Percentiles rank a stretch among this genome's conserved stretches.
Evolutionary conservation across 2,797 vertebrate genomes (phyloP).

Genomic region (Thalassophryne amazonica): DNA sequence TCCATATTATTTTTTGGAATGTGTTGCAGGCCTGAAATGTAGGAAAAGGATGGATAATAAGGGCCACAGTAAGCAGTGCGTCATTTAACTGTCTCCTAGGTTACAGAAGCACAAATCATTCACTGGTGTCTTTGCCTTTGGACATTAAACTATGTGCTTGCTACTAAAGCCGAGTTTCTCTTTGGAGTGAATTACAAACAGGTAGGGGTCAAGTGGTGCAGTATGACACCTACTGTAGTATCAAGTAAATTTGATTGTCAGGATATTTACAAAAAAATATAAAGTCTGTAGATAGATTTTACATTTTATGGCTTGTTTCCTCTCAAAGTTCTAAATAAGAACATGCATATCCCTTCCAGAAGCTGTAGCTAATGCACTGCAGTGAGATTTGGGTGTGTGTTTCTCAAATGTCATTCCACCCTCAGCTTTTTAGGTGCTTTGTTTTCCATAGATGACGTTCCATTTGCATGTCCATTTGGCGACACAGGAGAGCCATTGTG

Average conservation of each 20-base stretch:
- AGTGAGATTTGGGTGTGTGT: slow-evolving; percentile 4
- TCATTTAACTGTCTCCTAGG: slow-evolving; percentile 10
- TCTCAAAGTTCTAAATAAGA: slow-evolving; percentile 50
- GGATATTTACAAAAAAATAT: slow-evolving; percentile 57
- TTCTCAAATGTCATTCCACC: slow-evolving; percentile 77
- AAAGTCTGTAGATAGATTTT: slow-evolving; percentile 41
- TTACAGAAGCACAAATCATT: not conserved
- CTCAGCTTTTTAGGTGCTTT: slow-evolving; percentile 83
- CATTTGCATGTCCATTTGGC: slow-evolving; percentile 85
- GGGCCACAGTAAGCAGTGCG: not conserved
- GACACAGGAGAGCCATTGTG: slow-evolving; percentile 80
- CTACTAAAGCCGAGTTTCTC: slow-evolving; percentile 8
- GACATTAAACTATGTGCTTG: slow-evolving; percentile 13
- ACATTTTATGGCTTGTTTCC: slow-evolving; percentile 60
- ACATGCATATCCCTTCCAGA: slow-evolving; percentile 42
- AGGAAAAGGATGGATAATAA: too few relatives aligned
- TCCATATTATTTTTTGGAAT: too few relatives aligned
- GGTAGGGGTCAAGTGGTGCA: slow-evolving; percentile 16
- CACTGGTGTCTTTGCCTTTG: slow-evolving; percentile 29
- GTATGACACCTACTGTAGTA: slow-evolving; percentile 17
- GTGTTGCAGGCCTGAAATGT: too few relatives aligned
- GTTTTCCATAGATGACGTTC: slow-evolving; percentile 74
- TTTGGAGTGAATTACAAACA: slow-evolving; percentile 10
- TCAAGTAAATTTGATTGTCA: too few relatives aligned
- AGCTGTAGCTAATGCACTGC: slow-evolving; percentile 50